Conservation (phyloP, 2,113 vertebrate genomes). For the Psittacus erithacus region DNA sequence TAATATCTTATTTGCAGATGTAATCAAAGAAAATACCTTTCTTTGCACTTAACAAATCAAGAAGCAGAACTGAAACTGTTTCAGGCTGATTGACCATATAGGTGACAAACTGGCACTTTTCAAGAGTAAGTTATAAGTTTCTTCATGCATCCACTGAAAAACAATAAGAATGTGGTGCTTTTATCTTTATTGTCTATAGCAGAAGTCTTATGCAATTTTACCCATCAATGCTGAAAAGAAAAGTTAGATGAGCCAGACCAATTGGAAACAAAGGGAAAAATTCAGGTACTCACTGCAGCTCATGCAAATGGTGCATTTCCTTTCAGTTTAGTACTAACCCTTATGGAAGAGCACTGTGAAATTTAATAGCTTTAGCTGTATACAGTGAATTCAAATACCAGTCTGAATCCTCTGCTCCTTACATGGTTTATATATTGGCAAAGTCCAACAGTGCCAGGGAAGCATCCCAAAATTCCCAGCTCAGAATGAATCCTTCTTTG, state of each 20-base stretch:
- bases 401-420: constrained; percentile 11
- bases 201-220: not conserved
- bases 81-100: constrained; percentile 41
- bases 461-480: constrained; percentile 55
- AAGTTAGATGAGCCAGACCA: not conserved
- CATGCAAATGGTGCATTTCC: not conserved
- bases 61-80: constrained; percentile 32
- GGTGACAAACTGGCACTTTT: constrained; percentile 20
- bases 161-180: not conserved
- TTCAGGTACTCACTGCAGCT: not conserved
- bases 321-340: constrained; percentile 13
- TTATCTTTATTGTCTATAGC: not conserved
- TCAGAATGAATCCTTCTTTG: constrained; percentile 57
- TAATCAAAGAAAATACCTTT: constrained; percentile 71
- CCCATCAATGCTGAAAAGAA: not conserved
- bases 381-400: constrained; percentile 22
- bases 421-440: constrained; percentile 10
- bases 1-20: constrained; percentile 75
- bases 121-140: not conserved
- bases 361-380: constrained; percentile 7
- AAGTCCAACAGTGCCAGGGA: not conserved
- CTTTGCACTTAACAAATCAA: constrained; percentile 54
- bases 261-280: constrained; percentile 1
- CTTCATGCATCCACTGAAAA: not conserved
- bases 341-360: constrained; percentile 2